Evolutionary conservation across 1,140 invertebrate species (phyloP), one percentile per base, ranked within the genome.

Genomic region (Hypothenemus hampei): DNA sequence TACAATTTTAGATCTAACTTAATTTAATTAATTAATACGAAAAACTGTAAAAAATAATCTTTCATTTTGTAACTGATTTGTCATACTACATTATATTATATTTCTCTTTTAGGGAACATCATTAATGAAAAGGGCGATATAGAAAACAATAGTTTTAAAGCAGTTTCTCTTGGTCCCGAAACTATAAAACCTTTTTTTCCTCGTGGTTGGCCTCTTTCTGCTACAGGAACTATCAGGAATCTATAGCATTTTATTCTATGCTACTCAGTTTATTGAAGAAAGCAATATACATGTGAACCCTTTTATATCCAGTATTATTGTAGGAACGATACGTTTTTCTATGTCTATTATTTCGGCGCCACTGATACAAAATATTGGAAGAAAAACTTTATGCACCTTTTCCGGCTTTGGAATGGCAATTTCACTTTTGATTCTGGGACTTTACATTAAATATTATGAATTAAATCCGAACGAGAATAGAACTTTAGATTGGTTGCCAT

Each of bases 241-340:
- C 13, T 86, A 90, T 69, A 81, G 85, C 1, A 81, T 90, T 4
- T 73, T 90, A 24, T 90, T 86, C 66, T 90, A 89, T 60, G 81
- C 82, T 0, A 82, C 87, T 0, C 79, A 77, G 47, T 79, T 87
- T 61, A 81, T 87, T 61, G 75, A 81, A 54, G 78, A 83, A 5
- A 79, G 84, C 11, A 81, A 83, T 3, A 74, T 82, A 6, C 76
- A 77, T 47, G 72, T 89, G 1, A 79, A 89, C 57, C 81, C 82
- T 31, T 83, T 83, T 59, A 71, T 81, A 0, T 80, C 82, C 0
- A 85, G 86, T 1, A 87, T 92, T 26, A 81, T 86, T 7, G 81
- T 92, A 1, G 89, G 86, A 0, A 73, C 77, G 2, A 80, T 86
- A 0, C 70, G 84, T 57, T 75, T 87, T 1, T 72, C 80, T 7